Evolutionary conservation across 2,113 vertebrate species (phyloP).

Genomic region (Nothocercus nigrocapillus): DNA sequence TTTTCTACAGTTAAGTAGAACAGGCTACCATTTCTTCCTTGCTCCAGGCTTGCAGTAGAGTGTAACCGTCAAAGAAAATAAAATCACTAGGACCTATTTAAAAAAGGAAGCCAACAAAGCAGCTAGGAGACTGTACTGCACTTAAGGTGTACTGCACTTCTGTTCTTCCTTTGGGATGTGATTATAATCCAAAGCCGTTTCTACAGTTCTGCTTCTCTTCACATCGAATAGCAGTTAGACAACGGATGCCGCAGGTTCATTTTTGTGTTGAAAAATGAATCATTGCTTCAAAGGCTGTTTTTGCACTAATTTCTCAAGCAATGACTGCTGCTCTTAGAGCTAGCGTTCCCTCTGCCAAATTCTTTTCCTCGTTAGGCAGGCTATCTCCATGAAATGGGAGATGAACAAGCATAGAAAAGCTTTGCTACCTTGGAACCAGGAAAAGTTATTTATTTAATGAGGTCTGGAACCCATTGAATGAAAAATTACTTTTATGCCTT

Average conservation of each 20-base stretch:
- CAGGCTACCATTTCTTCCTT: neutral
- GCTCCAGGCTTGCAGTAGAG: neutral
- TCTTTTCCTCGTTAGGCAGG: neutral
- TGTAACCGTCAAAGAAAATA: neutral
- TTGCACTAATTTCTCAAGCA: neutral
- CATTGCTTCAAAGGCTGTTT: neutral
- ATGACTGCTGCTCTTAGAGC: neutral
- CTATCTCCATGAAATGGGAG: neutral
- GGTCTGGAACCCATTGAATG: conserved; percentile 13
- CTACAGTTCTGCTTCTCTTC: neutral
- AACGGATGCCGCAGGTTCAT: neutral
- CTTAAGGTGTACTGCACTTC: neutral
- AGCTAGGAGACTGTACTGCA: neutral
- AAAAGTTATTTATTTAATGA: conserved; percentile 2
- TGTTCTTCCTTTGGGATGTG: neutral
- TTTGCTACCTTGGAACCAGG: neutral
- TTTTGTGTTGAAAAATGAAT: neutral
- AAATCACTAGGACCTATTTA: neutral
- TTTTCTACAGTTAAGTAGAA: neutral
- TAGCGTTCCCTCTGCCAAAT: neutral
- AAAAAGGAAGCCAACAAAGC: neutral
- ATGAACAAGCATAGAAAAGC: neutral
- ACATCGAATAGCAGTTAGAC: neutral
- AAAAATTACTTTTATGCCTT: conserved; percentile 44
- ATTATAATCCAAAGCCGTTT: neutral